These are phyloP conservation scores for Metellina segmentata DNA, from an alignment of 2,888 invertebrate genomes.

Conservation along the genomic window DNA sequence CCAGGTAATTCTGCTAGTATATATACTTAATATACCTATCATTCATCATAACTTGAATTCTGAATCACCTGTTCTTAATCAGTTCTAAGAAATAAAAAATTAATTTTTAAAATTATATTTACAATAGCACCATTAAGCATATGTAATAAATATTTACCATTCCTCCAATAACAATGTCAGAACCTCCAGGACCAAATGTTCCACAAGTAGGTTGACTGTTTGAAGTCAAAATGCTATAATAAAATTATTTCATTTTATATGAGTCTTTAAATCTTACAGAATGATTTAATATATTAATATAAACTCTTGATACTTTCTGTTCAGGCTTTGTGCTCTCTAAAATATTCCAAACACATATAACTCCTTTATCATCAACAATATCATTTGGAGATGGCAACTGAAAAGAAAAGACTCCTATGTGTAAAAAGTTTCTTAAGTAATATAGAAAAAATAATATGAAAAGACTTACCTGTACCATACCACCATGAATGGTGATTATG, in stretches of 20 bases:
- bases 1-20: too few species aligned
- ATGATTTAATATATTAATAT: neutral
- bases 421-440: neutral
- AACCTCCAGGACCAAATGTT: conserved; percentile 66
- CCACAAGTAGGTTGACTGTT: conserved; percentile 73
- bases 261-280: neutral
- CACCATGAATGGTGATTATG: conserved; percentile 64
- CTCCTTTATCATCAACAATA: conserved; percentile 58
- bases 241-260: neutral
- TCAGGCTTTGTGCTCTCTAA: conserved; percentile 58
- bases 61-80: neutral
- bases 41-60: neutral
- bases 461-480: conserved; percentile 57
- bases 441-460: neutral
- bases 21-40: neutral
- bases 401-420: neutral
- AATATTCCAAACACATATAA: conserved; percentile 74
- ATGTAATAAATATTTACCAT: conserved; percentile 55
- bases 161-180: conserved; percentile 66
- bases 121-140: neutral
- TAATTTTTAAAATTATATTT: neutral
- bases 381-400: conserved; percentile 11
- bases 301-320: conserved; percentile 56
- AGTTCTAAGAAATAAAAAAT: neutral
- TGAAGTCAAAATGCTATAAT: conserved; percentile 66